These are phyloP conservation scores for Ptychochromis oligacanthus DNA, from an alignment of 2,113 vertebrate species.

Conservation along the genomic window DNA sequence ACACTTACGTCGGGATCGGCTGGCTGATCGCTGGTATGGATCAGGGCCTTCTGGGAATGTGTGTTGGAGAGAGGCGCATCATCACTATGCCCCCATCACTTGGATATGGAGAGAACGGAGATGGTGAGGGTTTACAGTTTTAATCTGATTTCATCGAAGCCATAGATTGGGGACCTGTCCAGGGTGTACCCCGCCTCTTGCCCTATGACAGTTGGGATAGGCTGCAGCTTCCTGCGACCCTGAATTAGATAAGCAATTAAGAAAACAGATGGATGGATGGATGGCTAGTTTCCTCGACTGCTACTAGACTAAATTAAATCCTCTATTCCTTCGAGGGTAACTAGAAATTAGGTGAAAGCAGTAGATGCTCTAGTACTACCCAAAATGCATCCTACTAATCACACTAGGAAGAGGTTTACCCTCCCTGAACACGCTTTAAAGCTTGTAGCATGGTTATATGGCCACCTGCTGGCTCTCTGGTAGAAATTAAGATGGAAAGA, in stretches of 20 bases:
- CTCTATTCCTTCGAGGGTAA: no score
- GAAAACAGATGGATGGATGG: not conserved
- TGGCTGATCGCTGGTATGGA: slow-evolving; percentile 99
- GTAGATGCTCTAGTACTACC: not conserved
- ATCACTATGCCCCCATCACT: slow-evolving; percentile 94
- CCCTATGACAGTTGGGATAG: not conserved
- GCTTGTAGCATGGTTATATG: not conserved
- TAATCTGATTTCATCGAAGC: not conserved
- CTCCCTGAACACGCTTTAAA: no score
- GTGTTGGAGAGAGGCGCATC: slow-evolving; percentile 91
- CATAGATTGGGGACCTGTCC: no score
- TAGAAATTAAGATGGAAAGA: not conserved
- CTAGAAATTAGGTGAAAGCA: not conserved
- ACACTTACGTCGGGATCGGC: slow-evolving; percentile 97
- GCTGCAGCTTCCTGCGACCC: no score
- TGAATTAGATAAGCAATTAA: not conserved
- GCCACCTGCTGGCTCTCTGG: not conserved
- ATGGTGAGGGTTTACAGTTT: slow-evolving; percentile 80
- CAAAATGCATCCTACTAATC: not conserved
- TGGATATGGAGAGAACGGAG: slow-evolving; percentile 94
- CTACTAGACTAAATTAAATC: not conserved
- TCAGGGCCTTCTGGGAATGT: slow-evolving; percentile 96
- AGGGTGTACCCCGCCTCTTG: no score
- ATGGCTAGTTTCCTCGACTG: not conserved
- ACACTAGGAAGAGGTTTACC: not conserved